A percentile compares a stretch with the other conserved stretches of the same genome.
These are phyloP conservation scores for Saccostrea glomerata DNA, from an alignment of 1,140 invertebrate genomes.

Conservation along the genomic window DNA sequence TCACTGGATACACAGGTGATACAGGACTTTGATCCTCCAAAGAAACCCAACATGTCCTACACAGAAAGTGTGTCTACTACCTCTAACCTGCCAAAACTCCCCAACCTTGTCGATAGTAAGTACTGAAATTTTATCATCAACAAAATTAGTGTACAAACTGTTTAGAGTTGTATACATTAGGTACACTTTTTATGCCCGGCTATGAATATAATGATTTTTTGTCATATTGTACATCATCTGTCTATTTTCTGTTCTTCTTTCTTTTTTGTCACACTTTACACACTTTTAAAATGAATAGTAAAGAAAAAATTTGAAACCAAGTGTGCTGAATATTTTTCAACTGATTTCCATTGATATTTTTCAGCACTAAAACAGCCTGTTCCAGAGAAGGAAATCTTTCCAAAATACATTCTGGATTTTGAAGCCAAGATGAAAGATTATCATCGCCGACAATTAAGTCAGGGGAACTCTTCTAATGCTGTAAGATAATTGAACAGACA, in stretches of 20 bases:
- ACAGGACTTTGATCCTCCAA: constrained; percentile 58
- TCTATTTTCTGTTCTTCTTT: no score
- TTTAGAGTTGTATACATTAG: no score
- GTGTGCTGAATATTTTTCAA: no score
- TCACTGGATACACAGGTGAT: constrained; percentile 72
- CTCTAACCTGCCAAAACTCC: constrained; percentile 63
- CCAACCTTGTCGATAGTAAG: constrained; percentile 74
- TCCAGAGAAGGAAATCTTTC: constrained; percentile 79
- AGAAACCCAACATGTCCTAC: constrained; percentile 75
- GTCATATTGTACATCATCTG: no score
- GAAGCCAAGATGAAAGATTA: constrained; percentile 75
- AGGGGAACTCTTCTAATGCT: constrained; percentile 3
- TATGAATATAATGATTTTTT: no score
- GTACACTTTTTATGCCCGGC: no score
- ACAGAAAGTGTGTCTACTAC: constrained; percentile 53
- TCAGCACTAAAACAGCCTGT: constrained; percentile 76
- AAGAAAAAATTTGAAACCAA: no score
- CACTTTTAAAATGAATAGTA: no score
- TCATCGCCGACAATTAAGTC: constrained; percentile 54
- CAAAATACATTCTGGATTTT: constrained; percentile 78
- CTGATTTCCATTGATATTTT: not conserved
- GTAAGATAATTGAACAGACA: not conserved
- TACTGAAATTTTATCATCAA: not conserved
- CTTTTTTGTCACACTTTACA: no score
- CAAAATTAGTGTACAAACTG: no score